A percentile compares a stretch with the other conserved stretches of the same genome.
phyloP scores from a whole-genome alignment of 2,888 invertebrate species.

The Agrilus cyanescens region DNA sequence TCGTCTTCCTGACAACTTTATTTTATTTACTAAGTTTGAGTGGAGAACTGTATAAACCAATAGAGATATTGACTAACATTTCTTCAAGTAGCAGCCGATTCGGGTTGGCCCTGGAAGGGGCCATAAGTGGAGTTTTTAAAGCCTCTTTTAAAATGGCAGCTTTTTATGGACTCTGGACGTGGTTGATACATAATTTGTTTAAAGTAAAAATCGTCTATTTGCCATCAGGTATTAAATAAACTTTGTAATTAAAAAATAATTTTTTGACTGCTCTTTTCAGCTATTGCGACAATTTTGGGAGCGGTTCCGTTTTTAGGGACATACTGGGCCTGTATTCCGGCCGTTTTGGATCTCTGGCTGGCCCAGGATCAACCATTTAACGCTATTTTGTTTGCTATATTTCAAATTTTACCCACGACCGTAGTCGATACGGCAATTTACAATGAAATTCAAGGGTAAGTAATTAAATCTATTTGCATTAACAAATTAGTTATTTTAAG shows the following conservation, averaged over 20 bases:
- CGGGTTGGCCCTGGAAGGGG: slow-evolving; percentile 73
- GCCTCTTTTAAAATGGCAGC: slow-evolving; percentile 94
- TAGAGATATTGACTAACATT: slow-evolving; percentile 73
- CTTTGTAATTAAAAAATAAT: background rate
- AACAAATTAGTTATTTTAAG: too few species aligned
- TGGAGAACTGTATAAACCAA: slow-evolving; percentile 79
- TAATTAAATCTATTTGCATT: slow-evolving; percentile 7
- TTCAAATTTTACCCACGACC: slow-evolving; percentile 81
- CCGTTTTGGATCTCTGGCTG: slow-evolving; percentile 89
- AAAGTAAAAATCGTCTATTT: slow-evolving; percentile 90
- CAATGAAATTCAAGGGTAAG: slow-evolving; percentile 91
- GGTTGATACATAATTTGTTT: slow-evolving; percentile 92
- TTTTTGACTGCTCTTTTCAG: slow-evolving; percentile 36
- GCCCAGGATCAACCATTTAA: slow-evolving; percentile 74
- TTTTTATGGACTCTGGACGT: slow-evolving; percentile 97
- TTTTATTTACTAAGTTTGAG: slow-evolving; percentile 90
- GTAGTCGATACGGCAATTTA: slow-evolving; percentile 94
- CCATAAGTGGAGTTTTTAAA: slow-evolving; percentile 87
- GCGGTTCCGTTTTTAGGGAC: slow-evolving; percentile 94
- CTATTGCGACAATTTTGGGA: slow-evolving; percentile 82
- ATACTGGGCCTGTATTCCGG: slow-evolving; percentile 91
- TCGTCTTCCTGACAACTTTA: slow-evolving; percentile 92
- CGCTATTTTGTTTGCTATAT: slow-evolving; percentile 68
- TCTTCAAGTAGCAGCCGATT: slow-evolving; percentile 71
- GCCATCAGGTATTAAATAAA: slow-evolving; percentile 61